These are phyloP conservation scores for Clarias laeviceps DNA, from an alignment of 2,797 vertebrate species.

Conservation along the genomic window DNA sequence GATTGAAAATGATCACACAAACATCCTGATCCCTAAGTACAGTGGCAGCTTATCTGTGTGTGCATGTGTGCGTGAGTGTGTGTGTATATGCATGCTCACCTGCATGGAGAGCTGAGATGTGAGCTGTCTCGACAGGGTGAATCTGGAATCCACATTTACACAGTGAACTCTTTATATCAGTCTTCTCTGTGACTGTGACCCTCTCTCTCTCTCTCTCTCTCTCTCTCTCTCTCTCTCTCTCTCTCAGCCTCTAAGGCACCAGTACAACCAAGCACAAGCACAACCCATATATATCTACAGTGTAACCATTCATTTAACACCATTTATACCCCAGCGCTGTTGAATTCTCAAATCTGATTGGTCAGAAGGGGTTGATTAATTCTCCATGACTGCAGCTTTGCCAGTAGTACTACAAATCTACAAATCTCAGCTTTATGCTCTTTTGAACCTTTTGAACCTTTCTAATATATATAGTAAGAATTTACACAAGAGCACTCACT, in stretches of 20 bases:
- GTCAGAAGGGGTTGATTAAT: background rate
- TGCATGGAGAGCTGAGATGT: slow-evolving; percentile 25
- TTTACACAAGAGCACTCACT: no score
- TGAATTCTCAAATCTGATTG: background rate
- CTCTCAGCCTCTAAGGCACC: background rate
- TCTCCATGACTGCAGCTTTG: background rate
- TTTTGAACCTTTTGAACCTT: background rate
- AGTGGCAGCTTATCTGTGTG: slow-evolving; percentile 4
- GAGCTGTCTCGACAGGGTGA: slow-evolving; percentile 34
- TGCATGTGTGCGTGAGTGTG: slow-evolving; percentile 10
- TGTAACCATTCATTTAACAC: slow-evolving; percentile 5
- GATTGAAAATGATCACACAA: background rate
- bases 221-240: background rate
- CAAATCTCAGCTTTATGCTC: background rate
- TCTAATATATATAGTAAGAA: background rate
- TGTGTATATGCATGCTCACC: background rate
- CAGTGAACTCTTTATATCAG: slow-evolving; percentile 38
- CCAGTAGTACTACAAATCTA: background rate
- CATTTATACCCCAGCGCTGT: background rate
- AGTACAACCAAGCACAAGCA: slow-evolving; percentile 5
- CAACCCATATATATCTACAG: background rate
- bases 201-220: background rate
- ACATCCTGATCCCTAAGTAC: background rate
- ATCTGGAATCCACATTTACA: slow-evolving; percentile 38
- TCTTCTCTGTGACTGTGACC: background rate